A percentile compares a stretch with the other conserved stretches of the same genome.
Evolutionary conservation across 2,888 invertebrate genomes (phyloP).

Genomic region (Drosophila eohydei): DNA sequence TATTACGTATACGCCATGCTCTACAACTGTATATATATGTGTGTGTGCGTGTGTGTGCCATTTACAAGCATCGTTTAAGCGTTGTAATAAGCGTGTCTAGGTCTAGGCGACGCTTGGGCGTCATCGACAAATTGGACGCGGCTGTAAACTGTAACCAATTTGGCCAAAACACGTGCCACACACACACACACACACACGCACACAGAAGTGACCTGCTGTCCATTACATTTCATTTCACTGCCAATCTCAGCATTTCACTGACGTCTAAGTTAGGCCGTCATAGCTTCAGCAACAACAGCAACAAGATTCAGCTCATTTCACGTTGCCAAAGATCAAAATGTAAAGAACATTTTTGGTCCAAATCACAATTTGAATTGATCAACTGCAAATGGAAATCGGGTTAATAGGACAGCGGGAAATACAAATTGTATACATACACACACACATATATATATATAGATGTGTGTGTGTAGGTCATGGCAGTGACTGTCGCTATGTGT

Average conservation of each 20-base stretch:
- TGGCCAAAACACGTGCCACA: constrained; percentile 52
- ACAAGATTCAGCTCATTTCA: constrained; percentile 32
- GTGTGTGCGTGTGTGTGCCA: not conserved
- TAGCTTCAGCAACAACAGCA: constrained; percentile 1
- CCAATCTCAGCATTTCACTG: constrained; percentile 7
- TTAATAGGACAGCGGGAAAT: constrained; percentile 55
- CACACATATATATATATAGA: not conserved
- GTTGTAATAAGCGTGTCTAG: constrained; percentile 57
- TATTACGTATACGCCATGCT: constrained; percentile 69
- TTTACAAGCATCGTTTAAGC: constrained; percentile 22
- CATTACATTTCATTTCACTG: constrained; percentile 13
- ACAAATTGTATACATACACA: not conserved
- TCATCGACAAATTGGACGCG: constrained; percentile 62
- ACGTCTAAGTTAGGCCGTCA: constrained; percentile 32
- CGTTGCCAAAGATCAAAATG: constrained; percentile 59
- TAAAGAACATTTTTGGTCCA: constrained; percentile 6
- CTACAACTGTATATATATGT: not conserved
- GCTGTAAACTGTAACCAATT: constrained; percentile 64
- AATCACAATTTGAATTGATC: constrained; percentile 46
- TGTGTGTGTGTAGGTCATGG: constrained; percentile 56
- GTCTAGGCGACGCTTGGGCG: constrained; percentile 57
- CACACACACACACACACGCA: constrained; percentile 2
- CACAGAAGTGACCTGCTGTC: constrained; percentile 6
- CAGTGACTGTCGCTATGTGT: constrained; percentile 7
- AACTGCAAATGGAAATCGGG: constrained; percentile 37